Conservation (phyloP, 2,797 vertebrate species). For the Sebastes iracundus region DNA sequence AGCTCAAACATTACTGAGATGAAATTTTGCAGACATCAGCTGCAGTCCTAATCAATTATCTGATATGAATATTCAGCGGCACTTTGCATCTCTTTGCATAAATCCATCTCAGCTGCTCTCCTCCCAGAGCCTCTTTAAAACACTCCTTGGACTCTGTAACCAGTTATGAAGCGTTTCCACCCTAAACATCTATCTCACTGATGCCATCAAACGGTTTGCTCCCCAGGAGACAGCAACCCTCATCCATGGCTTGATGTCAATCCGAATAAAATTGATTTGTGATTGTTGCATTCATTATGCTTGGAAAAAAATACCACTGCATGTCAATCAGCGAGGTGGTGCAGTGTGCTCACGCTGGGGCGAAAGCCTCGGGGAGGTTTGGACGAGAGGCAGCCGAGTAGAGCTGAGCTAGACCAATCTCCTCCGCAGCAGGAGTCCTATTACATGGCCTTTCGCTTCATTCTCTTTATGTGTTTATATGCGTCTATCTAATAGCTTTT, state of each 20-base stretch:
- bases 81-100: conserved; percentile 53
- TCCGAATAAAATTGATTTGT: conserved; percentile 40
- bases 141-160: conserved; percentile 20
- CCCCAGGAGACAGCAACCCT: conserved; percentile 3
- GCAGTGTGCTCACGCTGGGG: conserved; percentile 14
- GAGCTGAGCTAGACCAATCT: conserved; percentile 50
- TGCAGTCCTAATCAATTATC: conserved; percentile 41
- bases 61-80: conserved; percentile 56
- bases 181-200: conserved; percentile 2
- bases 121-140: conserved; percentile 21
- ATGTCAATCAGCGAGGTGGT: not conserved
- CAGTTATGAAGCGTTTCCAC: conserved; percentile 37
- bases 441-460: conserved; percentile 40
- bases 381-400: conserved; percentile 25
- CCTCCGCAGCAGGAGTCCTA: conserved; percentile 39
- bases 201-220: conserved; percentile 14
- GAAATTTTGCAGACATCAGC: conserved; percentile 43
- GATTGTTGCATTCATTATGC: conserved; percentile 47
- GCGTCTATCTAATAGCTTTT: conserved; percentile 17
- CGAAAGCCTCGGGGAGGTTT: conserved; percentile 19
- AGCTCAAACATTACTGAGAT: conserved; percentile 14
- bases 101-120: conserved; percentile 37
- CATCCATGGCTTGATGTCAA: conserved; percentile 22
- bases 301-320: not conserved
- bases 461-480: conserved; percentile 13